These are phyloP conservation scores for Tretioscincus oriximinensis DNA, from an alignment of 2,113 vertebrate species.

Conservation along the genomic window DNA sequence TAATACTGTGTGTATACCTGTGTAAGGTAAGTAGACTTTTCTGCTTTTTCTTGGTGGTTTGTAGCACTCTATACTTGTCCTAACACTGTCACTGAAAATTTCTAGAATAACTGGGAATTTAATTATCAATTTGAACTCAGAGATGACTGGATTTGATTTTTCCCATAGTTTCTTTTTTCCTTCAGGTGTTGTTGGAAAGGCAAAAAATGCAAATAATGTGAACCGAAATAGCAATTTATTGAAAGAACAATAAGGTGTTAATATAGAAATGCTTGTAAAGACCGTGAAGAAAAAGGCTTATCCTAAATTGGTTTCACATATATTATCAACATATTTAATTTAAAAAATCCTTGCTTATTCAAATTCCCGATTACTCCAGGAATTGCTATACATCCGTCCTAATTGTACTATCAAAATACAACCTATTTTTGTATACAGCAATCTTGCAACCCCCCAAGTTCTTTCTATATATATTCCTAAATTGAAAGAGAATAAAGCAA, in stretches of 20 bases:
- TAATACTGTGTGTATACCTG: neutral
- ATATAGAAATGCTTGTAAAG: neutral
- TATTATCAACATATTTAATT: neutral
- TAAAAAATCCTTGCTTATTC: neutral
- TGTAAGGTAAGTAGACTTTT: neutral
- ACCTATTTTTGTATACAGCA: neutral
- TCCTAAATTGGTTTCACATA: neutral
- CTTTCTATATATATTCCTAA: neutral
- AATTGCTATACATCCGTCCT: neutral
- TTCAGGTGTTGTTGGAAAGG: too few species aligned
- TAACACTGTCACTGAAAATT: neutral
- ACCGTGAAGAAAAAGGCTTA: neutral
- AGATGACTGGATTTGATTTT: neutral
- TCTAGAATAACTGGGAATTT: neutral
- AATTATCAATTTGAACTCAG: neutral
- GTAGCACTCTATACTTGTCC: neutral
- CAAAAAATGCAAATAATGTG: neutral
- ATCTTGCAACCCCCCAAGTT: neutral
- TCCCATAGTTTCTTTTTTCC: neutral
- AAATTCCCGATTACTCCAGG: neutral
- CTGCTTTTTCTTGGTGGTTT: neutral
- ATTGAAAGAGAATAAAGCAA: neutral
- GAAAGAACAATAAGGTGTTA: neutral
- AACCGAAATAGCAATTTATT: neutral
- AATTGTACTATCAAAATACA: neutral